These are phyloP conservation scores for Neomonachus schauinslandi DNA, from an alignment of 2,113 vertebrate species.

Conservation along the genomic window DNA sequence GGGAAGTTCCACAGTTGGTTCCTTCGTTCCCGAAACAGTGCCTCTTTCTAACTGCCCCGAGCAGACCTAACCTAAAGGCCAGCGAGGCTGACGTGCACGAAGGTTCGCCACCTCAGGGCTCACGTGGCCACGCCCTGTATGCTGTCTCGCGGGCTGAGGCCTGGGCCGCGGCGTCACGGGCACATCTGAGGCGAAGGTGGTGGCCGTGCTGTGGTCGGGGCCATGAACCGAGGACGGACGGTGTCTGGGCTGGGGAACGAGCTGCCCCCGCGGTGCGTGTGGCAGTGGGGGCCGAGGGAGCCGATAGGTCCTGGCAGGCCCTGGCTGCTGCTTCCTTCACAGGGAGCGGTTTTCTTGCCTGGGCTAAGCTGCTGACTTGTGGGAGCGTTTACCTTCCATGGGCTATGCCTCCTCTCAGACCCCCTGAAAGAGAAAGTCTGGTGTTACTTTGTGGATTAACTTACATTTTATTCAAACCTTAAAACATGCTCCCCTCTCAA, in stretches of 20 bases:
- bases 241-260: background rate
- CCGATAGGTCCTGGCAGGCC: background rate
- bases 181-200: background rate
- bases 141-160: background rate
- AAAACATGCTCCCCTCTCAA: background rate
- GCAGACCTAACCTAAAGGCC: background rate
- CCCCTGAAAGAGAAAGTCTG: background rate
- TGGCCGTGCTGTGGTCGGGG: background rate
- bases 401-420: fast-evolving
- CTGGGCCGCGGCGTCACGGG: no score
- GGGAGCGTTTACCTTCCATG: background rate
- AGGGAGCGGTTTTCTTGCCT: background rate
- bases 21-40: no score
- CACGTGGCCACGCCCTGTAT: background rate
- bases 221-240: fast-evolving
- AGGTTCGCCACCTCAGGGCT: no score
- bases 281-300: background rate
- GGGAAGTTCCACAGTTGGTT: background rate
- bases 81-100: fast-evolving
- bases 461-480: background rate
- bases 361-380: background rate
- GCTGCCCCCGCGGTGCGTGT: background rate
- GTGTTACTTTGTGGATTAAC: background rate
- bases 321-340: background rate
- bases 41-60: background rate